Evolutionary conservation across 64 coral and sea anemone genomes (phyloP).

Genomic region (Platygyra sinensis): DNA sequence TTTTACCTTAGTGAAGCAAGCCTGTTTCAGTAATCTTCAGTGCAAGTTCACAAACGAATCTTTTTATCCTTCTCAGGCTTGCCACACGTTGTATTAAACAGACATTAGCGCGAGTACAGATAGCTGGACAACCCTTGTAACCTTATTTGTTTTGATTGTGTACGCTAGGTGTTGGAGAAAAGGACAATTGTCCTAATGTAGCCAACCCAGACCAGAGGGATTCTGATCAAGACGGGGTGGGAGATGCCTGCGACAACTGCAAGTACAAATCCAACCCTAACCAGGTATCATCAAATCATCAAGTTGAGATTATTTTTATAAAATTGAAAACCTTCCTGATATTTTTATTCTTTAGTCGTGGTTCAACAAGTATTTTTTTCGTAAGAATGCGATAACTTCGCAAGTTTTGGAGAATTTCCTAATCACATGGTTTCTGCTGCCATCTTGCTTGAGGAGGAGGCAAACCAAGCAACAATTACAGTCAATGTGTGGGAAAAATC

Average conservation of each 20-base stretch:
- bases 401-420: too few species aligned
- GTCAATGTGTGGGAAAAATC: too few species aligned
- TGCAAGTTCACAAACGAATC: too few species aligned
- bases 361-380: neutral
- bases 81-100: too few species aligned
- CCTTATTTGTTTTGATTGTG: neutral
- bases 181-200: neutral
- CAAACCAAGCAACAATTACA: too few species aligned
- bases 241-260: constrained; percentile 1
- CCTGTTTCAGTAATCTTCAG: too few species aligned
- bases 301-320: neutral
- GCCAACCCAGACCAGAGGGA: neutral
- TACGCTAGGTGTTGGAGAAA: neutral
- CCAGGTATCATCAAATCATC: neutral
- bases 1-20: too few species aligned
- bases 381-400: too few species aligned
- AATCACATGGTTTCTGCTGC: too few species aligned
- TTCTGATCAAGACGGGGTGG: neutral
- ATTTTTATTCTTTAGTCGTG: neutral
- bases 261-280: neutral
- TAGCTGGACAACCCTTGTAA: neutral
- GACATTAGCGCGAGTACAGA: too few species aligned
- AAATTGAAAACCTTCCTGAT: too few species aligned
- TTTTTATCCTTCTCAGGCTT: neutral
- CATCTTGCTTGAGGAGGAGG: too few species aligned